These are phyloP conservation scores for Grammomys surdaster DNA, from an alignment of 2,113 vertebrate genomes.

Conservation along the genomic window DNA sequence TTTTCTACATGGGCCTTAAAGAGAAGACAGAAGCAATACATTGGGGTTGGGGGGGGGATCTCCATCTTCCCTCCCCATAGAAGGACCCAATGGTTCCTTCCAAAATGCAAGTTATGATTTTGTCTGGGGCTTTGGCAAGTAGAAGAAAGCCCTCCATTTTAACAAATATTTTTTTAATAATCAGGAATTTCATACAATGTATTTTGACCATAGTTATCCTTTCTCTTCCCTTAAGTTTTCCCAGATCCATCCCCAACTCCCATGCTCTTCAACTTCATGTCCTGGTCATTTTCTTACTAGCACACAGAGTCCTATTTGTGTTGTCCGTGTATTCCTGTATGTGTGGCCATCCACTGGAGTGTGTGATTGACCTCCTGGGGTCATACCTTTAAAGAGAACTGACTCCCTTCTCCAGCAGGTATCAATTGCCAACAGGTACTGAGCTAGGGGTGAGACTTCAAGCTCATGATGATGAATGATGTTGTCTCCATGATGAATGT, in stretches of 20 bases:
- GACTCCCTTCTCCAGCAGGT: not conserved
- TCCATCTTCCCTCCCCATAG: not conserved
- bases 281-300: not conserved
- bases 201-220: not conserved
- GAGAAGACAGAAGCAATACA: constrained; percentile 11
- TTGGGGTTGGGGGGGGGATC: not conserved
- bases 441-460: not conserved
- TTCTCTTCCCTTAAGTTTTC: not conserved
- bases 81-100: not conserved
- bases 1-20: not conserved
- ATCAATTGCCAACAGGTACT: not conserved
- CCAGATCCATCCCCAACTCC: not conserved
- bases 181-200: not conserved
- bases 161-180: not conserved
- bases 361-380: not conserved
- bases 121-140: not conserved
- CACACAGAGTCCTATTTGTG: not conserved
- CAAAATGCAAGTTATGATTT: constrained; percentile 30
- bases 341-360: not conserved
- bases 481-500: not conserved
- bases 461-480: not conserved
- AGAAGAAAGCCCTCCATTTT: not conserved
- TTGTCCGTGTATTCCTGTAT: no score
- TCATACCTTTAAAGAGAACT: not conserved
- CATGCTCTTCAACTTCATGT: not conserved